Percentiles rank a stretch among this genome's conserved stretches.
These are phyloP conservation scores for Hydropsyche tenuis DNA, from an alignment of 1,140 invertebrate genomes.

Conservation along the genomic window DNA sequence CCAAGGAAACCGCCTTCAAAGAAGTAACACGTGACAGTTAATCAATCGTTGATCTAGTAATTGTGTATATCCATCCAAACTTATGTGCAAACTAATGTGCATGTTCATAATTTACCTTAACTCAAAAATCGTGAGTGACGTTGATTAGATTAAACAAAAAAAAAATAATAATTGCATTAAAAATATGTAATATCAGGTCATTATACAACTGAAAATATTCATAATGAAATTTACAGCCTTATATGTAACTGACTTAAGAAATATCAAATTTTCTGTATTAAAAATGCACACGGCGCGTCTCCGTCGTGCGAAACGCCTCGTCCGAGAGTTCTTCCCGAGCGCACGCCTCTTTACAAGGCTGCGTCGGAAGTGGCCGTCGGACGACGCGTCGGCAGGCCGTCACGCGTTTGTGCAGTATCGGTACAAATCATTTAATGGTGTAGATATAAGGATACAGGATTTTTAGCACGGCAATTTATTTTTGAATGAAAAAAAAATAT, in stretches of 20 bases:
- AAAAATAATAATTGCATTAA: constrained; percentile 2
- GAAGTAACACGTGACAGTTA: constrained; percentile 53
- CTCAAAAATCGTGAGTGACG: constrained; percentile 3
- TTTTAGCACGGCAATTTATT: constrained; percentile 49
- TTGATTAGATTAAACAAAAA: constrained; percentile 28
- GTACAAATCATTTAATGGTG: constrained; percentile 50
- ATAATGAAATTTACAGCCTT: constrained; percentile 33
- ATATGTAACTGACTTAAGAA: constrained; percentile 32
- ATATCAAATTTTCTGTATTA: constrained; percentile 36
- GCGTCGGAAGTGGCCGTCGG: not conserved
- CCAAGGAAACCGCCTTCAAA: constrained; percentile 59
- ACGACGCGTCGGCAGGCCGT: no score
- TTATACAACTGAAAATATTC: constrained; percentile 24
- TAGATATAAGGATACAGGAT: constrained; percentile 48
- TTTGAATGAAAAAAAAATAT: constrained; percentile 45
- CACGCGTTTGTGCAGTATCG: constrained; percentile 34
- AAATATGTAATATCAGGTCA: constrained; percentile 23
- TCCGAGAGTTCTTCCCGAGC: not conserved
- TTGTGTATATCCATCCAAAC: constrained; percentile 37
- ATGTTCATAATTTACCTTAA: constrained; percentile 12
- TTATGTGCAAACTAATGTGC: constrained; percentile 26
- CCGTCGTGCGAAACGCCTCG: not conserved
- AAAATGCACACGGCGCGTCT: not conserved
- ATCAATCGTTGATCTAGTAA: not conserved
- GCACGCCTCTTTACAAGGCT: constrained; percentile 25